Percentiles rank a stretch among this genome's conserved stretches.
phyloP scores from a whole-genome alignment of 2,888 invertebrate species.

The Gymnoscelis rufifasciata region DNA sequence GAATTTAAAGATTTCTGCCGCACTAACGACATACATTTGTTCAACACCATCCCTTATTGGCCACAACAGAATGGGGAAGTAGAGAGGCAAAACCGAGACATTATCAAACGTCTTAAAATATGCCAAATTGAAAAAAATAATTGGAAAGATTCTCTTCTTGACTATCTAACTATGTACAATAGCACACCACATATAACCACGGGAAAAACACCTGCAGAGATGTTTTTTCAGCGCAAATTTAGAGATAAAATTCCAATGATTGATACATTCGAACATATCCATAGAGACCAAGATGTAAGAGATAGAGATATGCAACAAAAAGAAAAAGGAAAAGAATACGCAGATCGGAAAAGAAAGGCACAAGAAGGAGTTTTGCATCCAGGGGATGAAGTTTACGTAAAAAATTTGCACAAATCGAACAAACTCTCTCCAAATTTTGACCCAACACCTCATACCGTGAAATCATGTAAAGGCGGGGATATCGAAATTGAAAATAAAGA shows the following conservation, averaged over 20 bases:
- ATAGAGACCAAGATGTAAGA: slow-evolving; percentile 24
- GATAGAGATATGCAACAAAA: slow-evolving; percentile 26
- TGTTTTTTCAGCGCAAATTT: slow-evolving; percentile 23
- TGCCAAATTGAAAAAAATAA: too few relatives aligned
- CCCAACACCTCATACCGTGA: slow-evolving; percentile 21
- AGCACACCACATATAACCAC: slow-evolving; percentile 28
- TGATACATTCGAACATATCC: slow-evolving; percentile 27
- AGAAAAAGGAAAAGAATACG: slow-evolving; percentile 29
- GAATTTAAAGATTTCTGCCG: slow-evolving; percentile 24
- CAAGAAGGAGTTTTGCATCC: slow-evolving; percentile 4
- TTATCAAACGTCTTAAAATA: slow-evolving; percentile 31
- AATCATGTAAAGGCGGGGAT: slow-evolving; percentile 12
- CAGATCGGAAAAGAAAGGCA: slow-evolving; percentile 26
- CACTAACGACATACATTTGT: slow-evolving; percentile 21
- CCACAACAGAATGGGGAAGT: slow-evolving; percentile 35
- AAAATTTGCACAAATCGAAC: slow-evolving; percentile 24
- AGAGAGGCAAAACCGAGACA: slow-evolving; percentile 34
- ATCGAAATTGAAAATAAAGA: slow-evolving; percentile 22
- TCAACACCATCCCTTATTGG: slow-evolving; percentile 31
- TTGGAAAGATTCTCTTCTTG: slow-evolving; percentile 21
- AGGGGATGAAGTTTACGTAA: slow-evolving; percentile 34
- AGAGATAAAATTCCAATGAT: too few relatives aligned
- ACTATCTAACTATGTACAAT: slow-evolving; percentile 35
- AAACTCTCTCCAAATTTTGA: slow-evolving; percentile 20
- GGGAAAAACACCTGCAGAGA: slow-evolving; percentile 30